Evolutionary conservation across 2,888 invertebrate genomes (phyloP), one percentile per base, ranked within the genome.

Genomic region (Eupeodes luniger): DNA sequence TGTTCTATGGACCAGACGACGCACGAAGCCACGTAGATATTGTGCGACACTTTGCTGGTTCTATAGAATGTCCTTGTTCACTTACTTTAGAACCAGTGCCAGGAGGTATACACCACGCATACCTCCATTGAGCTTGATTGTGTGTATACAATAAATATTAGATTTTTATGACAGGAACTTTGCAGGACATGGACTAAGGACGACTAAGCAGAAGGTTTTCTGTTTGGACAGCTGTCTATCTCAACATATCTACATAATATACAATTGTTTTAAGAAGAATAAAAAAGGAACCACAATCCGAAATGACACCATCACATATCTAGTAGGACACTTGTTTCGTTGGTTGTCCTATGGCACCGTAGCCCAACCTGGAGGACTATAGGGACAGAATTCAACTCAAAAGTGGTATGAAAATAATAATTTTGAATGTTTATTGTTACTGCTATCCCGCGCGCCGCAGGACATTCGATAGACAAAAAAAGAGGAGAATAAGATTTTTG

Each of bases 391-490:
- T 10, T 66, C 49, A 62, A 34, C 36, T 51, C 19, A 36, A 74
- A 69, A 69, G 47, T 78, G 10, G 78, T 75, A 87, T 69, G 72
- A 80, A 81, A 88, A 85, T 88, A 85, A 85, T 88, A 88, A 88
- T 81, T 81, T 88, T 79, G 64, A 88, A 88, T 88, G 85, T 88
- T 88, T 88, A 88, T 85, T 75, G 85, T 57, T 77, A 55, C 69
- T 72, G 83, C 66, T 67, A 79, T 84, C 57, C 80, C 66, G n/a
- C 62, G 74, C 79, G 57, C 81, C 66, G 64, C 62, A 82, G 59
- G 80, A 76, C 55, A 53, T 19, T 10, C 59, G 53, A 62, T 44
- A 55, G 55, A n/a, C 53, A 55, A 19, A 64, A 12, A 62, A 62
- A 62, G 40, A 62, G 40, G 16, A 16, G 44, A 40, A 55, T 44